A percentile compares a stretch with the other conserved stretches of the same genome.
phyloP scores from a whole-genome alignment of 2,888 invertebrate genomes.

The Spodoptera exigua region DNA sequence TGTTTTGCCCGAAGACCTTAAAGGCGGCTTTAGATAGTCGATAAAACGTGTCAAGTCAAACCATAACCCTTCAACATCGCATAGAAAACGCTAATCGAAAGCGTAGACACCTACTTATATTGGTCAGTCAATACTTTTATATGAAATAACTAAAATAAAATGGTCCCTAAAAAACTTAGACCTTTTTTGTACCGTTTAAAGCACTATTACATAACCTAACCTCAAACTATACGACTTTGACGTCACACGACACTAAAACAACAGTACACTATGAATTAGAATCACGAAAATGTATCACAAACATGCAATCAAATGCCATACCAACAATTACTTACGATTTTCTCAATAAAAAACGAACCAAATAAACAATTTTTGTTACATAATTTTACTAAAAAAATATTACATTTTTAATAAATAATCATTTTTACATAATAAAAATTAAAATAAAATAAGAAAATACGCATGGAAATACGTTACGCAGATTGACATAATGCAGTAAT shows the following conservation, averaged over 20 bases:
- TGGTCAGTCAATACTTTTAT: conserved; percentile 24
- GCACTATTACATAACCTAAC: conserved; percentile 84
- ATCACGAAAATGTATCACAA: conserved; percentile 54
- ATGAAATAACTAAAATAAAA: conserved; percentile 33
- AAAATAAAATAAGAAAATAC: conserved; percentile 35
- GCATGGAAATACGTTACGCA: conserved; percentile 53
- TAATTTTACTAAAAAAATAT: conserved; percentile 20
- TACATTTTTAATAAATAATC: conserved; percentile 17
- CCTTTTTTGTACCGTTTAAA: conserved; percentile 58
- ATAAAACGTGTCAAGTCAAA: conserved; percentile 19
- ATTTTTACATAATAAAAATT: conserved; percentile 20
- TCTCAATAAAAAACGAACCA: conserved; percentile 17
- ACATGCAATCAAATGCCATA: conserved; percentile 48
- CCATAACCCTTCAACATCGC: conserved; percentile 9
- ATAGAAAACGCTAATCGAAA: conserved; percentile 26
- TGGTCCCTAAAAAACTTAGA: conserved; percentile 52
- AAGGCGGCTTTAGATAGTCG: conserved; percentile 10
- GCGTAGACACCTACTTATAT: conserved; percentile 17
- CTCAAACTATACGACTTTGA: conserved; percentile 71
- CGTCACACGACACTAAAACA: conserved; percentile 64
- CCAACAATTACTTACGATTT: conserved; percentile 33
- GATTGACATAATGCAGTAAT: conserved; percentile 82
- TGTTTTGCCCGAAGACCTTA: background rate
- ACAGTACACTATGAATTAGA: conserved; percentile 38
- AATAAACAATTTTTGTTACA: conserved; percentile 33